phyloP scores from a whole-genome alignment of 2,888 invertebrate species.

The Calameuta pallipes region DNA sequence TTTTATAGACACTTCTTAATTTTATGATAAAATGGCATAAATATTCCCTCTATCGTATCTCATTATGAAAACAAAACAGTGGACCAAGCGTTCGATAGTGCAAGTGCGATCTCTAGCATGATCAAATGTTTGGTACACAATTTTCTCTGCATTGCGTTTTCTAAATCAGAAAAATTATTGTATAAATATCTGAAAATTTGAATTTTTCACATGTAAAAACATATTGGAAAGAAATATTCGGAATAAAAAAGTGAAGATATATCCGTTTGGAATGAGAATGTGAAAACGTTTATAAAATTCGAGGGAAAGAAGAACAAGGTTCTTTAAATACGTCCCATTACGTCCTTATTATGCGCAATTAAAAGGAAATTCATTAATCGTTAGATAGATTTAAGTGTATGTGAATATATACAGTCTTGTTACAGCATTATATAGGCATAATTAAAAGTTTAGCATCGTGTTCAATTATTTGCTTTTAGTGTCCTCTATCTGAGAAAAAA shows the following conservation, averaged over 20 bases:
- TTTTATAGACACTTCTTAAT: background rate
- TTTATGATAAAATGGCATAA: background rate
- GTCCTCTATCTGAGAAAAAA: background rate
- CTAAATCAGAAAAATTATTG: background rate
- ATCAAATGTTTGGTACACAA: background rate
- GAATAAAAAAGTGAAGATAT: background rate
- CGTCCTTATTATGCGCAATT: background rate
- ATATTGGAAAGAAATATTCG: background rate
- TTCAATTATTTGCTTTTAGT: background rate
- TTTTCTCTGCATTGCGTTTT: background rate
- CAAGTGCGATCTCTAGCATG: background rate
- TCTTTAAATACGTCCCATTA: background rate
- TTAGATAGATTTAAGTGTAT: background rate
- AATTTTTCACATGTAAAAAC: background rate
- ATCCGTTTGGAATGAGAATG: background rate
- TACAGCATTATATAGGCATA: constrained; percentile 3
- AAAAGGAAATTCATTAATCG: background rate
- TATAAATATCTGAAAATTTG: background rate
- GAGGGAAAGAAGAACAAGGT: background rate
- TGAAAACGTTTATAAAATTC: background rate
- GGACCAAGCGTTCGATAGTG: background rate
- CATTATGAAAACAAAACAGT: background rate
- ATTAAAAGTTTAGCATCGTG: background rate
- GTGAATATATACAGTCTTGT: constrained; percentile 8
- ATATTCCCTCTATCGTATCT: background rate